A percentile compares a stretch with the other conserved stretches of the same genome.
phyloP scores from a whole-genome alignment of 2,888 invertebrate species.

The Tigriopus californicus region DNA sequence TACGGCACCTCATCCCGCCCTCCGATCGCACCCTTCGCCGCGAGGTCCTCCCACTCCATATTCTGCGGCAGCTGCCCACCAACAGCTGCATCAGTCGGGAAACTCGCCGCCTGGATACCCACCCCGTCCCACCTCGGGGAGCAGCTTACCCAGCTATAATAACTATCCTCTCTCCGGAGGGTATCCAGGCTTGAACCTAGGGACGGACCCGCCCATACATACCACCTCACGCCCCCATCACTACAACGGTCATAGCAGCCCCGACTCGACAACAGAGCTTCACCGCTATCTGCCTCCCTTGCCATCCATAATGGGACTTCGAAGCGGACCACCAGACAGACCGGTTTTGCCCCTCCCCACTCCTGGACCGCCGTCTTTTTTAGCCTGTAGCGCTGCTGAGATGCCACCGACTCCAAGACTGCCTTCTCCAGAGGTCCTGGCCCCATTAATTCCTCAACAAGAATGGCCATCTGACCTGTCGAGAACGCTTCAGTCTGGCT shows the following conservation, averaged over 20 bases:
- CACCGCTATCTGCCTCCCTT: no score
- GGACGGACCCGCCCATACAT: not conserved
- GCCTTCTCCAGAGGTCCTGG: no score
- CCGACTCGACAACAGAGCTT: no score
- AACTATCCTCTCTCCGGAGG: not conserved
- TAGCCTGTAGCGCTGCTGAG: not conserved
- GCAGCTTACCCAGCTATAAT: not conserved
- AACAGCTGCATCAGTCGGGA: slow-evolving; percentile 30
- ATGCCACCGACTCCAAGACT: not conserved
- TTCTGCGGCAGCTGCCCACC: no score
- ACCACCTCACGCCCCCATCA: not conserved
- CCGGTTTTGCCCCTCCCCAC: not conserved
- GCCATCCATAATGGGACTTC: no score
- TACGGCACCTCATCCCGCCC: not conserved
- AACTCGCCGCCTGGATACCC: slow-evolving; percentile 8
- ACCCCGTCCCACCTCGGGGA: not conserved
- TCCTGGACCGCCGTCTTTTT: not conserved
- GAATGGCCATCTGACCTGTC: no score
- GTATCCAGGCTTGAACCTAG: not conserved
- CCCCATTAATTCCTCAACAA: no score
- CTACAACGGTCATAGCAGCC: no score
- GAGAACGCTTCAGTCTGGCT: no score
- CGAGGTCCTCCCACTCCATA: no score
- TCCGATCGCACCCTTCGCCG: no score
- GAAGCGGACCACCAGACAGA: not conserved